These are phyloP conservation scores for Malurus alboscapulatus DNA, from an alignment of 2,113 vertebrate species.

Conservation along the genomic window DNA sequence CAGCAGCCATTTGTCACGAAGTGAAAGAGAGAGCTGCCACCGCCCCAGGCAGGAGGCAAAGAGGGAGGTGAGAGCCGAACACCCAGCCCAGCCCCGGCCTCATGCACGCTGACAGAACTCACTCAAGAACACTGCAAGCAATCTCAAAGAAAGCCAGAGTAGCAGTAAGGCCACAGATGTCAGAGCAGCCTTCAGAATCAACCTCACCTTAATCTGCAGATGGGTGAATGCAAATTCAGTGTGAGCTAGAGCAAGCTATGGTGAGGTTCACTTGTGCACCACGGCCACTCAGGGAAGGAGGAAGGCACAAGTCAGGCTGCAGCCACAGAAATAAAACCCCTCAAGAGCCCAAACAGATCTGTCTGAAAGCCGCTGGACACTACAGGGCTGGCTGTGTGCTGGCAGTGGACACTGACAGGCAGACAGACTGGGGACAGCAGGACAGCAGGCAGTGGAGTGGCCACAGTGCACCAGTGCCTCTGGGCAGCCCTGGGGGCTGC, in stretches of 20 bases:
- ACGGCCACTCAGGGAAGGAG: rapidly evolving
- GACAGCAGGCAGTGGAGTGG: rapidly evolving
- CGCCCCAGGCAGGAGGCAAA: rapidly evolving
- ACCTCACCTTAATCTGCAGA: neutral
- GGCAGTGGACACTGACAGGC: neutral
- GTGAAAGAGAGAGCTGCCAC: neutral
- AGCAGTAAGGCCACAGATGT: neutral
- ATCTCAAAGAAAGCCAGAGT: neutral
- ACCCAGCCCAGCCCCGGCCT: neutral
- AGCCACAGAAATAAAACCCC: neutral
- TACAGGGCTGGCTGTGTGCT: rapidly evolving
- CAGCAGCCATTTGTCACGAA: neutral
- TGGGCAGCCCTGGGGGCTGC: neutral
- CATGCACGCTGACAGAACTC: rapidly evolving
- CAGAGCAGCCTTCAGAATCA: neutral
- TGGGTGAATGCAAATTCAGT: neutral
- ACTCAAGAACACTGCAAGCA: neutral
- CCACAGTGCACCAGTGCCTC: rapidly evolving
- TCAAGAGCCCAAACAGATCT: neutral
- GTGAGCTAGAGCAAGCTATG: rapidly evolving
- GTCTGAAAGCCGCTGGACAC: neutral
- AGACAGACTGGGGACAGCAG: neutral
- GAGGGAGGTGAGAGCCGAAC: neutral
- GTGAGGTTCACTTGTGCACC: neutral
- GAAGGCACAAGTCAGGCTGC: neutral